Evolutionary conservation across 2,113 vertebrate genomes (phyloP).

Genomic region (Malurus cyaneus): DNA sequence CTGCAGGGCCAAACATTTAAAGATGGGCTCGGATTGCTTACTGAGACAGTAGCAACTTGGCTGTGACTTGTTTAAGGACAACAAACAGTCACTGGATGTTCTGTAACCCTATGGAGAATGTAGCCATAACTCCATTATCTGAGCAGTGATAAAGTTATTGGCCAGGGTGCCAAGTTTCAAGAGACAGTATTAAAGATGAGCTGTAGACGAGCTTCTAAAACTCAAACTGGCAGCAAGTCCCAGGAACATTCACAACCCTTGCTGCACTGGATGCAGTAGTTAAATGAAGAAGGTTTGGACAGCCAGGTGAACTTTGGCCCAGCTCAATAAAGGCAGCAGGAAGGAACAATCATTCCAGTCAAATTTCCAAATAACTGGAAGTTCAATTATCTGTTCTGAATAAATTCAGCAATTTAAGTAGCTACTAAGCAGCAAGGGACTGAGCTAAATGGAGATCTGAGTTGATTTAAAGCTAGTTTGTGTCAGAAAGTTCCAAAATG

Average conservation of each 20-base stretch:
- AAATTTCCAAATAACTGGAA: not conserved
- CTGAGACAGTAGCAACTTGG: not conserved
- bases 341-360: not conserved
- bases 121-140: not conserved
- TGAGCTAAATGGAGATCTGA: not conserved
- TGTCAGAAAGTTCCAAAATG: not conserved
- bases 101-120: not conserved
- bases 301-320: not conserved
- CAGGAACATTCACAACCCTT: not conserved
- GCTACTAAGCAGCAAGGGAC: conserved; percentile 5
- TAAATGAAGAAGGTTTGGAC: not conserved
- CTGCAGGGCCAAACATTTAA: not conserved
- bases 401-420: not conserved
- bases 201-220: not conserved
- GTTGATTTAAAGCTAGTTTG: conserved; percentile 10
- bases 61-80: not conserved
- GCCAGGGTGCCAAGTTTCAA: not conserved
- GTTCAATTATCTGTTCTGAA: conserved; percentile 1
- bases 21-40: not conserved
- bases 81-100: not conserved
- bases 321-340: not conserved
- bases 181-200: not conserved
- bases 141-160: not conserved
- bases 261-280: not conserved
- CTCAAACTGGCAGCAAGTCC: not conserved